A percentile compares a stretch with the other conserved stretches of the same genome.
Conservation (phyloP, 2,888 invertebrate species). For the Lobophora halterata region DNA sequence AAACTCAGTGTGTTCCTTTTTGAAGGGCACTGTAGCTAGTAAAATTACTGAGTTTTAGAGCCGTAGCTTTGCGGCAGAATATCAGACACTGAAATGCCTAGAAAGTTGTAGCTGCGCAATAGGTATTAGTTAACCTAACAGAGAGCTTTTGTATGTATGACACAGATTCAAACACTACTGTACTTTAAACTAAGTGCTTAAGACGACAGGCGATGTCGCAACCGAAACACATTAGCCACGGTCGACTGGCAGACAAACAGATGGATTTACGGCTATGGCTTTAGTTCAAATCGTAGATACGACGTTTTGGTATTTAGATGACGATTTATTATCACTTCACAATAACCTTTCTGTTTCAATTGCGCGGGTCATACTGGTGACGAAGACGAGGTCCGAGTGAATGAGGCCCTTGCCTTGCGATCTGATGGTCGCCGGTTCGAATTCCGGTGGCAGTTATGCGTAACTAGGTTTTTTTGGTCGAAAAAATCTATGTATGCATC, state of each 20-base stretch:
- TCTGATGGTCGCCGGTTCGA: no score
- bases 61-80: no score
- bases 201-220: conserved; percentile 35
- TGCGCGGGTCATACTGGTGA: no score
- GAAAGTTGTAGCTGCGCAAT: neutral
- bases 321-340: conserved; percentile 13
- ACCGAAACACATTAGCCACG: conserved; percentile 39
- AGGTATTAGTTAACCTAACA: neutral
- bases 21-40: no score
- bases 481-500: no score
- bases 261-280: conserved; percentile 50
- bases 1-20: no score
- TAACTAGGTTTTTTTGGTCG: no score
- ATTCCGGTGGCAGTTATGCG: no score
- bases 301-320: conserved; percentile 18
- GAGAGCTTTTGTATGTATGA: conserved; percentile 15
- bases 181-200: conserved; percentile 25
- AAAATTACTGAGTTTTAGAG: no score
- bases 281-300: conserved; percentile 21
- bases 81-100: neutral
- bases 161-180: conserved; percentile 18
- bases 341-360: no score
- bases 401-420: no score
- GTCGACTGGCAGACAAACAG: conserved; percentile 47
- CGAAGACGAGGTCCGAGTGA: no score